These are phyloP conservation scores for Conopomorpha cramerella DNA, from an alignment of 1,140 invertebrate species.

Conservation along the genomic window DNA sequence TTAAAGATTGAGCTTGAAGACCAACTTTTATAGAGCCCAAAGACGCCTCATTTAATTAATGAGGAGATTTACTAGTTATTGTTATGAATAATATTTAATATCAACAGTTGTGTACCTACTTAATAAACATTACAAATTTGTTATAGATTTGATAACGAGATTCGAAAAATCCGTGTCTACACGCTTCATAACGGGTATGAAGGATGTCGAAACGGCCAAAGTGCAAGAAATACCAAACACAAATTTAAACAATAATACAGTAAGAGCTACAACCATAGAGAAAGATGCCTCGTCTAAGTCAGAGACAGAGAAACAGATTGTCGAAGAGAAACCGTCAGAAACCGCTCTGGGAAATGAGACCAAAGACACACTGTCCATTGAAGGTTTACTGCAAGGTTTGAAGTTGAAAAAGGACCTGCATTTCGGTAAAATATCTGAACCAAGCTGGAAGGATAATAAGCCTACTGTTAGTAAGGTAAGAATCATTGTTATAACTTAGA, in stretches of 20 bases:
- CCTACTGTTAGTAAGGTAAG: constrained; percentile 38
- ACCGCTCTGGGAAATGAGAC: constrained; percentile 28
- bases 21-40: no score
- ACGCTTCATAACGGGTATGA: constrained; percentile 12
- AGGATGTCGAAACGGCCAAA: constrained; percentile 11
- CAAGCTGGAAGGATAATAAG: constrained; percentile 39
- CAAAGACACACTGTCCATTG: constrained; percentile 36
- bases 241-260: constrained; percentile 9
- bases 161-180: constrained; percentile 26
- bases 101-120: background rate
- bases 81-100: no score
- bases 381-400: constrained; percentile 35
- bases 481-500: no score
- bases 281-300: constrained; percentile 15
- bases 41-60: no score
- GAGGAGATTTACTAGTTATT: no score
- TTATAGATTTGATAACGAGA: constrained; percentile 34
- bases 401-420: constrained; percentile 42
- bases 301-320: constrained; percentile 7
- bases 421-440: constrained; percentile 46
- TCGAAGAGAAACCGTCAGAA: no score
- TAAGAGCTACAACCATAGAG: constrained; percentile 23
- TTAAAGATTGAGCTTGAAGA: no score
- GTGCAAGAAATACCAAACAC: no score
- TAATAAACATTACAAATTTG: background rate